These are phyloP conservation scores for Setipinna tenuifilis DNA, from an alignment of 2,797 vertebrate genomes.

Conservation along the genomic window DNA sequence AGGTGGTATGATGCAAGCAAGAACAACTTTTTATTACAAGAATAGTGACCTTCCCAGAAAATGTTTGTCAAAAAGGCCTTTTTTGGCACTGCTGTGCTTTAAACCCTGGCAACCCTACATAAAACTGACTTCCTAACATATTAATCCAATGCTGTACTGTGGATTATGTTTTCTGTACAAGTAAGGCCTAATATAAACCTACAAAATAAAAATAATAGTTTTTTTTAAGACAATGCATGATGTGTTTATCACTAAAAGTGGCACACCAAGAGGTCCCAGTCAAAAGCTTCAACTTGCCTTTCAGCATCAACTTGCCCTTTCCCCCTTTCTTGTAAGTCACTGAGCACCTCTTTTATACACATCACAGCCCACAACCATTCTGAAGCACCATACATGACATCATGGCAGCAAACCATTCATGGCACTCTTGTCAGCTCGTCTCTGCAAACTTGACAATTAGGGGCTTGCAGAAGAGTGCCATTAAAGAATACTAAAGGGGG, in stretches of 20 bases:
- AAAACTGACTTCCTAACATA: neutral
- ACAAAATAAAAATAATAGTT: too few species aligned
- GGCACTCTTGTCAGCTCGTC: neutral
- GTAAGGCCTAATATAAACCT: too few species aligned
- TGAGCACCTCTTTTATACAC: neutral
- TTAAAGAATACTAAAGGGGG: neutral
- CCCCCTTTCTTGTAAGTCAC: neutral
- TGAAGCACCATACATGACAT: neutral
- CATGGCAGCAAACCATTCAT: neutral
- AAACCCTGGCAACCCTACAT: neutral
- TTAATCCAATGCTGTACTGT: neutral
- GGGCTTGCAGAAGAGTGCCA: neutral
- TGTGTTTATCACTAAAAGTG: too few species aligned
- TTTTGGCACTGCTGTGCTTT: neutral
- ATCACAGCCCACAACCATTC: neutral
- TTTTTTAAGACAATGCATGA: too few species aligned
- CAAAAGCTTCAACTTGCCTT: too few species aligned
- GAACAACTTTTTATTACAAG: constrained; percentile 46
- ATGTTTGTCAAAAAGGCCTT: neutral
- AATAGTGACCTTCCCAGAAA: constrained; percentile 40
- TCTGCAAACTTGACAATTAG: neutral
- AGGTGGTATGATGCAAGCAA: constrained; percentile 33
- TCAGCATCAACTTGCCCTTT: neutral
- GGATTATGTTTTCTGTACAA: too few species aligned
- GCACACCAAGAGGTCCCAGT: too few species aligned